These are phyloP conservation scores for Oligia latruncula DNA, from an alignment of 2,888 invertebrate genomes.

Conservation along the genomic window DNA sequence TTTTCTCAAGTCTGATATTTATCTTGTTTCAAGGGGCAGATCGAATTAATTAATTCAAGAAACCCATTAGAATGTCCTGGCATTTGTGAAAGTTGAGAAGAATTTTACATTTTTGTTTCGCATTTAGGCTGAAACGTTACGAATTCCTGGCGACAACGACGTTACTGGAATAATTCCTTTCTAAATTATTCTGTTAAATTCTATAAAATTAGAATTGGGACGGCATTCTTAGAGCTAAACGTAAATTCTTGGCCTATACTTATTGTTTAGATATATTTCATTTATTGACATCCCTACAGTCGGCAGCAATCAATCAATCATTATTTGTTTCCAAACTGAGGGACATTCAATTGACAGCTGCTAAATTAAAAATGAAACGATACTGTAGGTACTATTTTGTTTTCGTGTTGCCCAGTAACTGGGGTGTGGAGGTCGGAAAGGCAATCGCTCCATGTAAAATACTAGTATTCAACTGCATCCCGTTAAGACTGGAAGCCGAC, in stretches of 20 bases:
- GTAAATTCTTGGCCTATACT: neutral
- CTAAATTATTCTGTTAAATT: constrained; percentile 48
- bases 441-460: neutral
- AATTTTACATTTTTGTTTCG: constrained; percentile 44
- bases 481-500: neutral
- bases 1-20: neutral
- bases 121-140: constrained; percentile 32
- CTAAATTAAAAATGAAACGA: neutral
- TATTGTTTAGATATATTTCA: constrained; percentile 31
- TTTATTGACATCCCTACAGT: constrained; percentile 22
- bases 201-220: constrained; percentile 21
- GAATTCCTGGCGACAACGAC: constrained; percentile 37
- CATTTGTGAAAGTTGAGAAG: constrained; percentile 30
- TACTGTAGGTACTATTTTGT: neutral
- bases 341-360: neutral
- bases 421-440: neutral
- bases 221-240: neutral
- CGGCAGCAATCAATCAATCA: constrained; percentile 14
- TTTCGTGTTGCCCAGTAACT: neutral
- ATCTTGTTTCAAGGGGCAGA: constrained; percentile 16
- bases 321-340: neutral
- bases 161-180: constrained; percentile 39
- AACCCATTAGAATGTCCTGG: constrained; percentile 32
- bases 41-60: constrained; percentile 47
- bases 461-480: neutral